Evolutionary conservation across 2,888 invertebrate species (phyloP), one percentile per base, ranked within the genome.

Genomic region (Standfussiana lucernea): DNA sequence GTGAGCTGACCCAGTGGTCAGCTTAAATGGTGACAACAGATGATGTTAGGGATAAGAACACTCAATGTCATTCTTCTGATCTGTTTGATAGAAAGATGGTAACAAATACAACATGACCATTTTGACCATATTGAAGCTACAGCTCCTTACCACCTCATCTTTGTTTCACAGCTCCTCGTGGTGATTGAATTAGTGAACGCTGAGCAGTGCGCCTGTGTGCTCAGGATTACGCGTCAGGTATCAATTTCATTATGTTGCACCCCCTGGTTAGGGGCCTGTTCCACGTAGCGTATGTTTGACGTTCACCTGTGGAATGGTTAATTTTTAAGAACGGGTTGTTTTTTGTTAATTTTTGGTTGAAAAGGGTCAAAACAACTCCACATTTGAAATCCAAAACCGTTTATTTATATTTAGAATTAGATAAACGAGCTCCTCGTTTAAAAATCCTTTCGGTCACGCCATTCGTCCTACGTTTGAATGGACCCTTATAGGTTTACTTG

Each of bases 121-220:
- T 75, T 40, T 66, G 81, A 0, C 1, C 82, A 80, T 74, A 66
- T 37, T 8, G 0, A 15, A 50, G 15, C 11, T 0, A 65, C 70
- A 45, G 6, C 7, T 32, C 5, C 7, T 21, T 28, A 35, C 28
- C 0, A 11, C 24, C 24, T 15, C 24, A 18, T 24, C 45, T 40
- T 13, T 5, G 24, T 18, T 68, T 71, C 37, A 1, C 18, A 8
- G 1, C 10, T 82, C 72, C 8, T 5, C 1, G 78, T 18, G 32
- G 24, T 78, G 86, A 82, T 85, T 78, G 86, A 70, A 85, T 84
- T 86, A 84, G 83, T 66, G 28, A 82, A 67, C 45, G 74, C 78
- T 75, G 82, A 82, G 82, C 73, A 65, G 24, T 45, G 45, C 28
- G 65, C 61, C 45, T 40, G 64, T 67, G 71, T 65, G 67, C 73